phyloP scores from a whole-genome alignment of 2,888 invertebrate species.

The Limnephilus rhombicus region DNA sequence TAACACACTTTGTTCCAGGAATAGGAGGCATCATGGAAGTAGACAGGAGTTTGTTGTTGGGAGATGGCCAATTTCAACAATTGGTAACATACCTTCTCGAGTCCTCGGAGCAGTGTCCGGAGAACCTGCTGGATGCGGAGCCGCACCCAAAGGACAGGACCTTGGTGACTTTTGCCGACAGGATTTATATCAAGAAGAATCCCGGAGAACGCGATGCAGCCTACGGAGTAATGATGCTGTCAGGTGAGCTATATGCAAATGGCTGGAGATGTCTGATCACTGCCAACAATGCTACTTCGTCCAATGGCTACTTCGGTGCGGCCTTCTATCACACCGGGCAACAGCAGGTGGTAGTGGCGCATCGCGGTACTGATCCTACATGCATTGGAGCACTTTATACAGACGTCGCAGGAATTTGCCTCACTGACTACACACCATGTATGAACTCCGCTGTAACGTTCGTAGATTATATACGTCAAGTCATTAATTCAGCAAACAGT shows the following conservation, averaged over 20 bases:
- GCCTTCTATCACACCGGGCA: background rate
- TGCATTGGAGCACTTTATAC: background rate
- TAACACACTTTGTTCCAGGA: too few species aligned
- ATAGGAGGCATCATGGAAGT: too few species aligned
- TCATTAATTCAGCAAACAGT: background rate
- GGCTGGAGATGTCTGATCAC: background rate
- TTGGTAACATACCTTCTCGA: too few species aligned
- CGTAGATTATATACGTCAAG: background rate
- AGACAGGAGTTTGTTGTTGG: too few species aligned
- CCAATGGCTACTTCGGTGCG: background rate
- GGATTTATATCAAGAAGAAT: too few species aligned
- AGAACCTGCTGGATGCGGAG: too few species aligned
- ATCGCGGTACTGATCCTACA: background rate
- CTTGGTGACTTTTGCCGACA: too few species aligned
- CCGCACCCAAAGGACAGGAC: too few species aligned
- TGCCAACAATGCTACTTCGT: background rate
- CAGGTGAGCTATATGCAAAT: background rate
- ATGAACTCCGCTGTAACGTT: background rate
- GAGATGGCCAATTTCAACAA: too few species aligned
- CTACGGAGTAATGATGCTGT: too few species aligned
- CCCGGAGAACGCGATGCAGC: too few species aligned
- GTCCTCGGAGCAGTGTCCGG: too few species aligned
- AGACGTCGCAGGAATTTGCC: background rate
- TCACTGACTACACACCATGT: background rate
- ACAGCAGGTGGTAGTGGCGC: background rate